Percentiles rank a stretch among this genome's conserved stretches.
Conservation (phyloP, 1,140 invertebrate genomes). For the Theocolax elegans region DNA sequence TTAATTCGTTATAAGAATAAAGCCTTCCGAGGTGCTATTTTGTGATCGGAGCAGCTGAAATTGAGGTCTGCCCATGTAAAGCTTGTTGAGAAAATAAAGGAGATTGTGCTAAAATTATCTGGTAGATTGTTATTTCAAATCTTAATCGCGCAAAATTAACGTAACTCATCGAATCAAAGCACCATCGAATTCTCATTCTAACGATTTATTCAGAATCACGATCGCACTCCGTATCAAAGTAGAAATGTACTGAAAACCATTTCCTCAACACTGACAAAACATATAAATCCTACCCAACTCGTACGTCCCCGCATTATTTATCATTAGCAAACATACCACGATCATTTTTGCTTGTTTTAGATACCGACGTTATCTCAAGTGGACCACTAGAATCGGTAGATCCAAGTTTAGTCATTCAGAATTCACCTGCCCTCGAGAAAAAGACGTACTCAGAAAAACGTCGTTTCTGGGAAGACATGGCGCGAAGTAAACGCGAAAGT, state of each 20-base stretch:
- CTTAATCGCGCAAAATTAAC: too few species aligned
- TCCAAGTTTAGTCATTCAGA: constrained; percentile 52
- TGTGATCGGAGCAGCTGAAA: neutral
- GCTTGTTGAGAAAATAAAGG: constrained; percentile 23
- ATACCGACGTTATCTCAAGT: constrained; percentile 63
- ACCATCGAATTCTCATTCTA: too few species aligned
- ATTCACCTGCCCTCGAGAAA: constrained; percentile 55
- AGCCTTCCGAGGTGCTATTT: neutral
- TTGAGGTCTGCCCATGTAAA: constrained; percentile 21
- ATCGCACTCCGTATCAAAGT: too few species aligned
- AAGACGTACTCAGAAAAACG: constrained; percentile 65
- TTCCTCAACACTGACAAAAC: too few species aligned
- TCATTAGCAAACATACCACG: too few species aligned
- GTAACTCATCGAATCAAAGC: too few species aligned
- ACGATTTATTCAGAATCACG: too few species aligned
- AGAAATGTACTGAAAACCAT: too few species aligned
- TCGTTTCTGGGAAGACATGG: constrained; percentile 66
- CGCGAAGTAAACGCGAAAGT: constrained; percentile 59
- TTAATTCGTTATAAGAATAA: too few species aligned
- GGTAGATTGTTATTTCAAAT: constrained; percentile 3
- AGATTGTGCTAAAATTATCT: constrained; percentile 1
- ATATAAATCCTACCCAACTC: too few species aligned
- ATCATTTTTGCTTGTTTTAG: constrained; percentile 64
- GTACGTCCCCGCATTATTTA: too few species aligned
- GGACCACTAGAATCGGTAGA: constrained; percentile 65